Percentiles rank a stretch among this genome's conserved stretches.
phyloP scores from a whole-genome alignment of 2,113 vertebrate genomes.

The Trogon melanurus region DNA sequence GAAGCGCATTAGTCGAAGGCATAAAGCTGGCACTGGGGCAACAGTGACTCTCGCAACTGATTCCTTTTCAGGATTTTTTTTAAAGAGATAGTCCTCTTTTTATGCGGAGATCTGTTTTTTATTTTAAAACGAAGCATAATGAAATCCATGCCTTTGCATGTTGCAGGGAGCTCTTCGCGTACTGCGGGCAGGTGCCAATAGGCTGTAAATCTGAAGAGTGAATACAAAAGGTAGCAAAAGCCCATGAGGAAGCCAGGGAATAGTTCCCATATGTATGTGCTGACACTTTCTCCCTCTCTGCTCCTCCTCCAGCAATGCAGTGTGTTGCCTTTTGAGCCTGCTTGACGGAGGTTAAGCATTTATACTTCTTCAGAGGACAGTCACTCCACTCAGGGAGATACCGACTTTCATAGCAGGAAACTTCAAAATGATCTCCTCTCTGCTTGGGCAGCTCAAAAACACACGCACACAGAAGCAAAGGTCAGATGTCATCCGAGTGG shows the following conservation, averaged over 20 bases:
- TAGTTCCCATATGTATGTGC: slow-evolving; percentile 21
- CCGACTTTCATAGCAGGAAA: slow-evolving; percentile 20
- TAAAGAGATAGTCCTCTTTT: slow-evolving; percentile 61
- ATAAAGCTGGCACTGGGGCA: slow-evolving; percentile 63
- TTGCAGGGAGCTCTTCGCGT: neutral
- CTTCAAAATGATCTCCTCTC: slow-evolving; percentile 22
- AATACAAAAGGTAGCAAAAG: slow-evolving; percentile 59
- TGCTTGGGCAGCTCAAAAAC: slow-evolving; percentile 41
- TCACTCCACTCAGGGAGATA: neutral
- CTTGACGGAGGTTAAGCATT: slow-evolving; percentile 45
- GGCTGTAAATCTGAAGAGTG: slow-evolving; percentile 46
- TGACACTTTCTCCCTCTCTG: slow-evolving; percentile 9
- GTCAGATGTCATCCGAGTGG: slow-evolving; percentile 52
- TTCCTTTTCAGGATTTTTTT: slow-evolving; percentile 53
- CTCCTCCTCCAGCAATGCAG: neutral
- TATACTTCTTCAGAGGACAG: slow-evolving; percentile 43
- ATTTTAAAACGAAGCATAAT: slow-evolving; percentile 15
- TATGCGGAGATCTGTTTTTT: neutral
- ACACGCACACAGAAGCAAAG: slow-evolving; percentile 46
- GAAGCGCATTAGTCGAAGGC: slow-evolving; percentile 67
- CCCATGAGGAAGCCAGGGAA: slow-evolving; percentile 15
- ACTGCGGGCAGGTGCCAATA: slow-evolving; percentile 27
- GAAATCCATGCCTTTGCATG: slow-evolving; percentile 9
- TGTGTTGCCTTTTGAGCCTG: slow-evolving; percentile 20
- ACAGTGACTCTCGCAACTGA: slow-evolving; percentile 39